Evolutionary conservation across 1,140 invertebrate genomes (phyloP).

Genomic region (Euura saliciscinereae): DNA sequence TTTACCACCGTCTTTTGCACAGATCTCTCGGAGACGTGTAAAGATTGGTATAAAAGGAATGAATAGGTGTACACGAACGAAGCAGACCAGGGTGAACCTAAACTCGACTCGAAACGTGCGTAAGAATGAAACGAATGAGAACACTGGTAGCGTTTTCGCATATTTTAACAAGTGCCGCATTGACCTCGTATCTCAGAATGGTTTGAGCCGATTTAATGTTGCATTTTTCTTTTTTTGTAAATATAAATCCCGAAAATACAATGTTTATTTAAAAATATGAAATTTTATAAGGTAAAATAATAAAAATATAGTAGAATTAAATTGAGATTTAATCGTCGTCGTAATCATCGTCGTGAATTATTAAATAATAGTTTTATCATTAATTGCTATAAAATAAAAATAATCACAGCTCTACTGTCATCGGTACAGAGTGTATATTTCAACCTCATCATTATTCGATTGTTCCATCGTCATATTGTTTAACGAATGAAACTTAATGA

Average conservation of each 20-base stretch:
- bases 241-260: slow-evolving; percentile 41
- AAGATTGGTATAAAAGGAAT: no score
- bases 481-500: not conserved
- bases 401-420: not conserved
- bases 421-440: no score
- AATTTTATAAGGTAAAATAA: slow-evolving; percentile 41
- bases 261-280: slow-evolving; percentile 50
- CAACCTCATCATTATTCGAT: no score
- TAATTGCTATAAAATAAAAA: slow-evolving; percentile 12
- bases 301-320: slow-evolving; percentile 25
- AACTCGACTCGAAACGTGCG: no score
- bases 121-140: no score
- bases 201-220: not conserved
- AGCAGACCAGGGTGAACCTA: no score
- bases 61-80: no score
- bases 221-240: slow-evolving; percentile 3
- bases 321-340: slow-evolving; percentile 19
- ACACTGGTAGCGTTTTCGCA: not conserved
- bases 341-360: slow-evolving; percentile 13
- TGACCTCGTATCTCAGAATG: not conserved
- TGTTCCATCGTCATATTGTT: not conserved
- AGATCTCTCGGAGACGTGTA: no score
- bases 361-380: slow-evolving; percentile 18
- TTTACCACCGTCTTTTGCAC: no score
- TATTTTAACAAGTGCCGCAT: not conserved